Conservation (phyloP, 2,888 invertebrate genomes). For the Cataglyphis altisquamis region DNA sequence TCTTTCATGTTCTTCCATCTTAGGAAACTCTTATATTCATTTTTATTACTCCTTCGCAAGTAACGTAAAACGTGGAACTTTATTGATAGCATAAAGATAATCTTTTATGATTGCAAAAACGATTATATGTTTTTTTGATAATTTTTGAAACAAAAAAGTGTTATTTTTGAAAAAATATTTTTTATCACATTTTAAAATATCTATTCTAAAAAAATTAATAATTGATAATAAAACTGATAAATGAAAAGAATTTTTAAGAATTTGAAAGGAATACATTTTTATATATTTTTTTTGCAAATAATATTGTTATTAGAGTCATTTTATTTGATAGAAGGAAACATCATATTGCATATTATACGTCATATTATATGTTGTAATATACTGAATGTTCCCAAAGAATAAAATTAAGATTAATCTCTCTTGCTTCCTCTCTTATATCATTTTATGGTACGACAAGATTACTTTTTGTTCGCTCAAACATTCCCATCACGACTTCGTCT, state of each 20-base stretch:
- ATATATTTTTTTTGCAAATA: not conserved
- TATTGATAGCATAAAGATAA: not conserved
- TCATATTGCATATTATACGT: not conserved
- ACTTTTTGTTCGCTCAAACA: constrained; percentile 23
- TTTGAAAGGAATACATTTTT: not conserved
- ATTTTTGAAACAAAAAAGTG: not conserved
- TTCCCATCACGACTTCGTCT: constrained; percentile 26
- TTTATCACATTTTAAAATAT: not conserved
- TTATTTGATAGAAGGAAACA: not conserved
- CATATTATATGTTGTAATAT: not conserved
- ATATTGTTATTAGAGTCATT: not conserved
- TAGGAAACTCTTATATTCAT: not conserved
- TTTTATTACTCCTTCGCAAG: constrained; percentile 19
- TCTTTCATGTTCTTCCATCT: constrained; percentile 40
- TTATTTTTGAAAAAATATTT: not conserved
- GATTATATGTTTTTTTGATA: not conserved
- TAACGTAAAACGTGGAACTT: constrained; percentile 9
- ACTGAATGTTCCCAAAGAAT: not conserved
- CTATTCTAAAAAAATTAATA: constrained; percentile 9
- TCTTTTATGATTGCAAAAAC: not conserved
- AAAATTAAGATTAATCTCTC: constrained; percentile 17
- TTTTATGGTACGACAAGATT: constrained; percentile 19
- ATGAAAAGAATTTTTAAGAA: no score
- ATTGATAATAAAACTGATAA: not conserved
- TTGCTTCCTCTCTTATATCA: constrained; percentile 5